A percentile compares a stretch with the other conserved stretches of the same genome.
phyloP scores from a whole-genome alignment of 2,797 vertebrate genomes.

The Danio tinwini region DNA sequence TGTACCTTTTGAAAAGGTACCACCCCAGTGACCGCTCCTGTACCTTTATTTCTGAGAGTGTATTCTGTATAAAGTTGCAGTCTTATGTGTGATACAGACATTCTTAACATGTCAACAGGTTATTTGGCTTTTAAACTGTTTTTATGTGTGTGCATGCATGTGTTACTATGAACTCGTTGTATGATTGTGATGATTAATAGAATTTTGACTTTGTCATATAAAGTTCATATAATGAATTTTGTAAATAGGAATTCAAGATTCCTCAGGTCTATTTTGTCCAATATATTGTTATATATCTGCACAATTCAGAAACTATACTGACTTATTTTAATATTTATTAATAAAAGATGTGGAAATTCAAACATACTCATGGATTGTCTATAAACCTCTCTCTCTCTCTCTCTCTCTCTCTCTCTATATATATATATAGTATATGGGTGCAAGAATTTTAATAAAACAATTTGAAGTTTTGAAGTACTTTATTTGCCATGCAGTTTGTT shows the following conservation, averaged over 20 bases:
- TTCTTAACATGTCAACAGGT: neutral
- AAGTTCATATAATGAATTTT: neutral
- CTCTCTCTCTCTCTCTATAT: no score
- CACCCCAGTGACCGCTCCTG: no score
- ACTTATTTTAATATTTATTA: conserved; percentile 23
- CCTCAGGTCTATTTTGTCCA: neutral
- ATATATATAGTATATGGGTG: neutral
- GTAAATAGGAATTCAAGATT: neutral
- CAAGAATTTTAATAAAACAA: conserved; percentile 17
- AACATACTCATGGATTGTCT: no score
- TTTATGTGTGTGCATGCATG: neutral
- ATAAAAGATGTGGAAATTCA: neutral
- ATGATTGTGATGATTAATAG: neutral
- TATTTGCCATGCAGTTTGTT: conserved; percentile 6
- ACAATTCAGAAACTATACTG: neutral
- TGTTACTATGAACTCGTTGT: neutral
- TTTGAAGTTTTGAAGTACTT: neutral
- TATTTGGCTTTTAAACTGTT: neutral
- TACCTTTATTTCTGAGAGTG: no score
- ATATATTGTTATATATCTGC: neutral
- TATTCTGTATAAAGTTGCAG: neutral
- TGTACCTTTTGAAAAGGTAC: no score
- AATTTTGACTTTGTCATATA: neutral
- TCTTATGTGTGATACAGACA: neutral
- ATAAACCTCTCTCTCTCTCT: no score